phyloP scores from a whole-genome alignment of 2,113 vertebrate genomes.

The Nyctibius bracteatus region DNA sequence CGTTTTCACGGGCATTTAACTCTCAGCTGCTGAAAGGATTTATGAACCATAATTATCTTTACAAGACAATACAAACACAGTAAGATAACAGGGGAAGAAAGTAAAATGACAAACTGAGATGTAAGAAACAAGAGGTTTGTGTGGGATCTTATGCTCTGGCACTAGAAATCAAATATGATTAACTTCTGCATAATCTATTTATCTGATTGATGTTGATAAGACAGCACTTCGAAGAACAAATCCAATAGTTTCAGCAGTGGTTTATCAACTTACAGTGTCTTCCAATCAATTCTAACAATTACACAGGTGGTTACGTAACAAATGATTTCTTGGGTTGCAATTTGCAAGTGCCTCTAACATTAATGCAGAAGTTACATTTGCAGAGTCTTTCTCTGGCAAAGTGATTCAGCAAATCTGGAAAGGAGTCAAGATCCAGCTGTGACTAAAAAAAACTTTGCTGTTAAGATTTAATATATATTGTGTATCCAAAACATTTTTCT shows the following conservation, averaged over 20 bases:
- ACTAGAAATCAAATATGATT: not conserved
- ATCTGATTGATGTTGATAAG: not conserved
- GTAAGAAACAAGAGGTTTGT: not conserved
- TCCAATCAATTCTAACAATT: not conserved
- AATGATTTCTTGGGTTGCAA: not conserved
- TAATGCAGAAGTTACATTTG: not conserved
- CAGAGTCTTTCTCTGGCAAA: not conserved
- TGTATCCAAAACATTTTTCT: not conserved
- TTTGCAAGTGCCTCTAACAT: not conserved
- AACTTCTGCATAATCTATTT: not conserved
- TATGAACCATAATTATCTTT: conserved; percentile 32
- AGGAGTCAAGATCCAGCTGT: not conserved
- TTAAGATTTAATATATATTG: not conserved
- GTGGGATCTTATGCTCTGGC: not conserved
- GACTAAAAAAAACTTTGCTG: not conserved
- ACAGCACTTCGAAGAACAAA: not conserved
- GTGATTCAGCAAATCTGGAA: not conserved
- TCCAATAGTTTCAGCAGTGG: not conserved
- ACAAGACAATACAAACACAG: not conserved
- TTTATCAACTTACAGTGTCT: not conserved
- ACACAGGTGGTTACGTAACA: rapidly evolving
- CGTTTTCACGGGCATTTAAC: not conserved
- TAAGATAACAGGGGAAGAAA: not conserved
- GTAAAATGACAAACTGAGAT: not conserved
- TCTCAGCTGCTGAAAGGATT: conserved; percentile 26